Evolutionary conservation across 2,888 invertebrate species (phyloP).

Genomic region (Sycophila texana): DNA sequence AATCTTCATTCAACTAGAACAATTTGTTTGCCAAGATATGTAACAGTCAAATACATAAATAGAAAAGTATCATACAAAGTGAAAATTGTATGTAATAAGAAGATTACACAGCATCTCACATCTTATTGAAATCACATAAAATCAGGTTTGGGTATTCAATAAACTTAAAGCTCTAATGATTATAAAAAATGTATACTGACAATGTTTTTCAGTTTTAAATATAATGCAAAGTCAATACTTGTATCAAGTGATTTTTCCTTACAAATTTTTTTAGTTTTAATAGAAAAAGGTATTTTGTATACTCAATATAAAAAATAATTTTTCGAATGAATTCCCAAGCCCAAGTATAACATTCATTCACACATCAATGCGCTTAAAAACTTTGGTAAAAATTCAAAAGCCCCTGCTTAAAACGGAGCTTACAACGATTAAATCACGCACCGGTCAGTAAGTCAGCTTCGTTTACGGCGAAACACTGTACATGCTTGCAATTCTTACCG

Average conservation of each 20-base stretch:
- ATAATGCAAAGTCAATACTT: background rate
- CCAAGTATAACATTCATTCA: background rate
- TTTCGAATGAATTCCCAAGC: constrained; percentile 27
- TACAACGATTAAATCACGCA: constrained; percentile 49
- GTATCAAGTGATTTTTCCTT: background rate
- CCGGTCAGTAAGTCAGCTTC: constrained; percentile 57
- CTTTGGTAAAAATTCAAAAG: constrained; percentile 11
- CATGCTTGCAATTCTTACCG: constrained; percentile 62
- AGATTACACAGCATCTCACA: background rate
- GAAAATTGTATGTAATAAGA: background rate
- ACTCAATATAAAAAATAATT: background rate
- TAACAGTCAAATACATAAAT: background rate
- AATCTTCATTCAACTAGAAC: background rate
- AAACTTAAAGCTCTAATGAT: background rate
- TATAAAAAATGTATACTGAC: background rate
- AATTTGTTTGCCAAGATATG: background rate
- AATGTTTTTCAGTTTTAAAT: background rate
- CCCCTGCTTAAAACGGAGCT: background rate
- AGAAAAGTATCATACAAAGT: background rate
- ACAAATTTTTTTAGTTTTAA: background rate
- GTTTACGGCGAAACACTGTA: constrained; percentile 63
- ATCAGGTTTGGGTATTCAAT: constrained; percentile 18
- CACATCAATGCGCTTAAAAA: constrained; percentile 12
- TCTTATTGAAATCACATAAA: constrained; percentile 31
- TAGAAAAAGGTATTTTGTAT: constrained; percentile 16